A percentile compares a stretch with the other conserved stretches of the same genome.
Evolutionary conservation across 2,113 vertebrate genomes (phyloP).

Genomic region (Neofelis nebulosa): DNA sequence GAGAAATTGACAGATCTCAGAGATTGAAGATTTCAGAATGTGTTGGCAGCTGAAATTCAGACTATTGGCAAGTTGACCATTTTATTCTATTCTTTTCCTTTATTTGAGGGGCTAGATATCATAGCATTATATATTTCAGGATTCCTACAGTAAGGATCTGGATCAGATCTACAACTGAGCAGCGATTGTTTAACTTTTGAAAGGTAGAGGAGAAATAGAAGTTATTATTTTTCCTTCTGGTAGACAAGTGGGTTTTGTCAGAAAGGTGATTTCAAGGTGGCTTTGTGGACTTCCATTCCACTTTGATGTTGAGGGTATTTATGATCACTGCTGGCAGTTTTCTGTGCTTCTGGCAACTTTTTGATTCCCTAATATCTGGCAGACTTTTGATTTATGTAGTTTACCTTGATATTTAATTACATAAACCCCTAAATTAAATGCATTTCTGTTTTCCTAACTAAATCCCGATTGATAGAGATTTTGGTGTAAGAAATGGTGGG

Average conservation of each 20-base stretch:
- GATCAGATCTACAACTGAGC: not conserved
- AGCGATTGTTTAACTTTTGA: not conserved
- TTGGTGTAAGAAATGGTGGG: not conserved
- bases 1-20: not conserved
- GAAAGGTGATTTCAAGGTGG: not conserved
- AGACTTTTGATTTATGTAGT: not conserved
- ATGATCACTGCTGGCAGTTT: not conserved
- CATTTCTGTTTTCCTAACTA: not conserved
- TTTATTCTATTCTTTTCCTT: not conserved
- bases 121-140: not conserved
- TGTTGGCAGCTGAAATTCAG: not conserved
- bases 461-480: not conserved
- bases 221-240: not conserved
- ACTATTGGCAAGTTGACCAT: not conserved
- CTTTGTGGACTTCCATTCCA: not conserved
- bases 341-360: not conserved
- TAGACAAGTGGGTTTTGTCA: not conserved
- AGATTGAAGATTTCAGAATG: not conserved
- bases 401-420: not conserved
- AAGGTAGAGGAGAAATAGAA: conserved; percentile 26
- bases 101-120: not conserved
- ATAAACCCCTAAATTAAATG: not conserved
- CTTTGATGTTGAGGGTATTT: not conserved
- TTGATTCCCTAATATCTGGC: not conserved
- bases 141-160: not conserved